phyloP scores from a whole-genome alignment of 37 sponge, comb jelly and placozoan species.

The Agelas oroides region DNA sequence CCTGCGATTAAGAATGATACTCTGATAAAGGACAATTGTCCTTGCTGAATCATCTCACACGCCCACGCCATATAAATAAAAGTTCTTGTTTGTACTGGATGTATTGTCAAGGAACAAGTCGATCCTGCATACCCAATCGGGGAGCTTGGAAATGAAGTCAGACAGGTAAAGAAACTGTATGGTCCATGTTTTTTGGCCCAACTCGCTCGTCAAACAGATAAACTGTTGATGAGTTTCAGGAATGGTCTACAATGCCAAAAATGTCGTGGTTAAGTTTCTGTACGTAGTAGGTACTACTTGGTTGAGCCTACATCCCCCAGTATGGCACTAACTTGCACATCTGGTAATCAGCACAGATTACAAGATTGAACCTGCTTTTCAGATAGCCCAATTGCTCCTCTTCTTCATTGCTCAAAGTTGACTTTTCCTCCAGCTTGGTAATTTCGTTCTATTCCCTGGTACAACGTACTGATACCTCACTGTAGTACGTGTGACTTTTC shows the following conservation, averaged over 20 bases:
- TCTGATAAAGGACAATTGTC: background rate
- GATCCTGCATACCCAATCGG: conserved; percentile 25
- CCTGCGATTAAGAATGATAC: conserved; percentile 48
- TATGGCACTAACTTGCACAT: conserved; percentile 29
- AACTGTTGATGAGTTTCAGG: background rate
- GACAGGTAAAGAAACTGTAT: conserved; percentile 46
- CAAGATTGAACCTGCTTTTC: conserved; percentile 24
- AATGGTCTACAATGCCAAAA: conserved; percentile 33
- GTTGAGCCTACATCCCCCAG: conserved; percentile 37
- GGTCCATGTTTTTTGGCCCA: conserved; percentile 34
- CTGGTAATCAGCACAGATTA: conserved; percentile 29
- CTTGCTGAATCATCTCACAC: conserved; percentile 40
- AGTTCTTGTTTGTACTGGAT: conserved; percentile 27
- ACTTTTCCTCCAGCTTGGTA: conserved; percentile 4
- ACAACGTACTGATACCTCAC: background rate
- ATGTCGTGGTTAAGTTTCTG: conserved; percentile 28
- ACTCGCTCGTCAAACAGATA: conserved; percentile 39
- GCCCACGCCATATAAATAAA: conserved; percentile 22
- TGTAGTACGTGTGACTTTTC: conserved; percentile 33
- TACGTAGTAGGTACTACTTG: conserved; percentile 37
- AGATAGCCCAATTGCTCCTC: background rate
- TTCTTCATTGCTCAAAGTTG: background rate
- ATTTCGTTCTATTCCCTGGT: conserved; percentile 10
- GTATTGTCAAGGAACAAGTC: conserved; percentile 53
- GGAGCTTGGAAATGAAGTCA: conserved; percentile 9